Percentiles rank a stretch among this genome's conserved stretches.
phyloP scores from a whole-genome alignment of 2,888 invertebrate species.

The Trissonchulus sp. region DNA sequence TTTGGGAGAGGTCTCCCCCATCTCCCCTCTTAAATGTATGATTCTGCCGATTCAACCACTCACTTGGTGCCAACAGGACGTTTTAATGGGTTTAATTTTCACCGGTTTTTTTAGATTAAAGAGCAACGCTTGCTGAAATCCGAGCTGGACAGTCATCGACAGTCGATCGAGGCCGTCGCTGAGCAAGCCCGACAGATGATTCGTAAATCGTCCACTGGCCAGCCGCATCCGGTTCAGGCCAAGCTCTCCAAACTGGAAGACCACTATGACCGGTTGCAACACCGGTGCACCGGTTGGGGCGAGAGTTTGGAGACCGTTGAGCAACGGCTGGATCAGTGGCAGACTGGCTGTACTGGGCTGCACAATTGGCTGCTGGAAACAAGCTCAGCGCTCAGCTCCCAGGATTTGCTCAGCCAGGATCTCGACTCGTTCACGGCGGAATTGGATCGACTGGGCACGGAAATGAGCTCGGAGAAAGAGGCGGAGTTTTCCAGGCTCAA shows the following conservation, averaged over 20 bases:
- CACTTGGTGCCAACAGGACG: too few species aligned
- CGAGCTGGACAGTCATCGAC: conserved; percentile 77
- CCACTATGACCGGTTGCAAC: background rate
- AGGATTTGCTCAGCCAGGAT: conserved; percentile 21
- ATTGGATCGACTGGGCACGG: background rate
- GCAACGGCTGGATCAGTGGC: background rate
- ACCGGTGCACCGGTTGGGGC: background rate
- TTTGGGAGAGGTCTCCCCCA: too few species aligned
- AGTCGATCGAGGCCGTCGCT: conserved; percentile 74
- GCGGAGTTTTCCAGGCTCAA: background rate
- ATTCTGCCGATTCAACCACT: too few species aligned
- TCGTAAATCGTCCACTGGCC: too few species aligned
- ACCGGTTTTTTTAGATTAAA: conserved; percentile 66
- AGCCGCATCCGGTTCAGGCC: background rate
- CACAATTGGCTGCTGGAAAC: background rate
- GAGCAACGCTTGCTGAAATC: conserved; percentile 74
- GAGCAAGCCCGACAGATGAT: conserved; percentile 71
- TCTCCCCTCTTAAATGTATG: too few species aligned
- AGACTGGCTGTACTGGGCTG: background rate
- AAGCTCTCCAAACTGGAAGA: background rate
- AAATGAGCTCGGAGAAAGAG: background rate
- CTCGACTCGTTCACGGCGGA: conserved; percentile 6
- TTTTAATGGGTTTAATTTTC: too few species aligned
- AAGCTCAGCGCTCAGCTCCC: background rate
- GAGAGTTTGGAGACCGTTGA: background rate